Evolutionary conservation across 2,888 invertebrate species (phyloP), one percentile per base, ranked within the genome.

Genomic region (Limnephilus marmoratus): DNA sequence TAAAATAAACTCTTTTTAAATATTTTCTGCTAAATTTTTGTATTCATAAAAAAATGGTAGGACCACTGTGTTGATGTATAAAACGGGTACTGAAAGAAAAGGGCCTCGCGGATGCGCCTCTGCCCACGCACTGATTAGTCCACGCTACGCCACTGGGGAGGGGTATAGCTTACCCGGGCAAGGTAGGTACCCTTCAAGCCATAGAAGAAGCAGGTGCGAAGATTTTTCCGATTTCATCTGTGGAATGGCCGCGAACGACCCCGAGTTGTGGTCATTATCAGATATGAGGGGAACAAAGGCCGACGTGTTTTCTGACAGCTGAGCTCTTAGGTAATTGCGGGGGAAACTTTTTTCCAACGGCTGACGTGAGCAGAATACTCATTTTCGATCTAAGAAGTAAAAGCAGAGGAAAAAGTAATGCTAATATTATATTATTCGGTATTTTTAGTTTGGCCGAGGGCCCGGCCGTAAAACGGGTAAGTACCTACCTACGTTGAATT

Each of bases 281-380:
- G 88, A 88, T 91, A 91, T 88, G 87, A 92, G 90, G 90, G 90
- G 91, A 90, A 90, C 90, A 85, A 85, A 90, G 90, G 85, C 90
- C 91, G 82, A 81, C 90, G 90, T 90, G 90, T 96, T 95, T 95
- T 95, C 95, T 96, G 96, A 96, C 96, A 96, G 96, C 96, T 96
- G 96, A 96, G 96, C 96, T 96, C 96, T 96, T 96, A 96, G 96
- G 96, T 96, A 96, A 96, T 96, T 96, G 96, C 96, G 96, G 96
- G 95, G 95, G 96, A 96, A 96, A 96, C 95, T 96, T 96, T 96
- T 96, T 96, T 86, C 96, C 96, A 95, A 96, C 96, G 96, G 95
- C 95, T 95, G 95, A 96, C 96, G 96, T 96, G 96, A 96, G 95
- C 95, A 94, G 95, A 96, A 96, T 96, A 95, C 95, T n/a, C 80